These are phyloP conservation scores for Acrossocheilus wenchowensis DNA, from an alignment of 2,797 vertebrate species.

Conservation along the genomic window DNA sequence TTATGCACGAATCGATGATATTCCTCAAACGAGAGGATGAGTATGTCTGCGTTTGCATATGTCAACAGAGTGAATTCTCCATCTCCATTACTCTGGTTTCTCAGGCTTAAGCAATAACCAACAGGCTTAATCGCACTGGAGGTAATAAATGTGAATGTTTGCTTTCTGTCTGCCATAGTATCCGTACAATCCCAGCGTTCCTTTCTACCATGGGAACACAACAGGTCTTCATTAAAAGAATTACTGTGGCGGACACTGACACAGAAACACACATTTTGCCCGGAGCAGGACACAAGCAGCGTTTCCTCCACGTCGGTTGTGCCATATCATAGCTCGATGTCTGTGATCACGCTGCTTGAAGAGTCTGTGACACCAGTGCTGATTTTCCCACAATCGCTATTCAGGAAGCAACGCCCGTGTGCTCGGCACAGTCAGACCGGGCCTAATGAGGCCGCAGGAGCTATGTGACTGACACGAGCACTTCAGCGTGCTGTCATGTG, in stretches of 20 bases:
- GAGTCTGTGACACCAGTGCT: constrained; percentile 25
- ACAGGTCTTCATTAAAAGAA: constrained; percentile 55
- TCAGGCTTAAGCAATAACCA: constrained; percentile 38
- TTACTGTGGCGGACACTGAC: constrained; percentile 25
- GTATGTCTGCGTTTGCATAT: constrained; percentile 26
- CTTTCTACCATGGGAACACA: constrained; percentile 11
- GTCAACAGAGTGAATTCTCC: constrained; percentile 31
- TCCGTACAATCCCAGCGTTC: constrained; percentile 2
- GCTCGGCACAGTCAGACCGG: background rate
- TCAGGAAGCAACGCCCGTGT: background rate
- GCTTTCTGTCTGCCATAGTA: constrained; percentile 8
- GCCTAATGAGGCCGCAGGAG: constrained; percentile 34
- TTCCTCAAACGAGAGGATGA: background rate
- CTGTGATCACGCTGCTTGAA: background rate
- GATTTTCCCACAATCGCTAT: constrained; percentile 6
- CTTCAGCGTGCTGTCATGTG: background rate
- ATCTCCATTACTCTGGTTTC: constrained; percentile 15
- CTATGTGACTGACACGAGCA: constrained; percentile 24
- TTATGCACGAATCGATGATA: constrained; percentile 29
- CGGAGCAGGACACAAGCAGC: constrained; percentile 6
- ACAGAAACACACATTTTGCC: constrained; percentile 29
- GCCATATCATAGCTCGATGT: constrained; percentile 11
- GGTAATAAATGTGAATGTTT: constrained; percentile 44
- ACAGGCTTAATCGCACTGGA: constrained; percentile 34
- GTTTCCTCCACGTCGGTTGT: background rate